Evolutionary conservation across 1,140 invertebrate genomes (phyloP), one percentile per base, ranked within the genome.

Genomic region (Grapholita molesta): DNA sequence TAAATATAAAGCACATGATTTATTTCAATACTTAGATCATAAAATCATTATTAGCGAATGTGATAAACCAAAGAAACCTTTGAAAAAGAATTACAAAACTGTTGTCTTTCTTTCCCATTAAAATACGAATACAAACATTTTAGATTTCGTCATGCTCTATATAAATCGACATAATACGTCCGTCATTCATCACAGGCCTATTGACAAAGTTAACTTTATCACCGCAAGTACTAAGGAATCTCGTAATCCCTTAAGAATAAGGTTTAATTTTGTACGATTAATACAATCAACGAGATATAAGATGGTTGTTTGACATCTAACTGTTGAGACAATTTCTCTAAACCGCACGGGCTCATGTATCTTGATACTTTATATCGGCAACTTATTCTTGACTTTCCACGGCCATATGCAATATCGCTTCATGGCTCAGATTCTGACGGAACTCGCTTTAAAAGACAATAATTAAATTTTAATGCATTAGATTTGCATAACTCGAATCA

Each of bases 301-400:
- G 23, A 28, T 55, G 9, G 24, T 25, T n/a, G 12, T 11, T 24
- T 55, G 3, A 55, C 53, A 25, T 55, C 11, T 4, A 55, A 25
- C 23, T 25, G 24, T 25, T 1, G 0, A 5, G 53, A 23, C 2
- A 55, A 55, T 55, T 55, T 55, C 53, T 55, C 12, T 55, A 5
- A 55, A 55, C 53, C 24, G 24, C 53, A 55, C 6, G 23, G 25
- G 21, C 24, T 55, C 53, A 55, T 12, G 25, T 61, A 15, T 32
- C 55, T 61, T 28, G 55, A 61, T 28, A 61, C 55, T 32, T 18
- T 32, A 61, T 61, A 61, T 28, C 12, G 12, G 24, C 23, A 12
- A 8, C 11, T n/a, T 61, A 61, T 61, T 61, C 55, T 61, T n/a
- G 55, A 61, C 55, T 30, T 61, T 61, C 25, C 55, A 61, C 42